phyloP scores from a whole-genome alignment of 2,797 vertebrate genomes.

The Babyrousa celebensis region DNA sequence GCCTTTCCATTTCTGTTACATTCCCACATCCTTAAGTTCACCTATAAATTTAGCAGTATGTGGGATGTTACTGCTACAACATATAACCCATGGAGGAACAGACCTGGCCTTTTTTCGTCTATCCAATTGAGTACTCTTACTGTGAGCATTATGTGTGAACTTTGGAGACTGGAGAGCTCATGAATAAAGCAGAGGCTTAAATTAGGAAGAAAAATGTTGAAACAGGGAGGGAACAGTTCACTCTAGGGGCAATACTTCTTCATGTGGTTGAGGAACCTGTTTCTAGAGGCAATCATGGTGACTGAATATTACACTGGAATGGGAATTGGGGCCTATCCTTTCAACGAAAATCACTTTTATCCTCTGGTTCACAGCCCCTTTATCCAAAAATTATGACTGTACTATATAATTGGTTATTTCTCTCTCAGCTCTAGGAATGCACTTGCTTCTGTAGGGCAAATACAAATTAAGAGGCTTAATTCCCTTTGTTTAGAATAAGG shows the following conservation, averaged over 20 bases:
- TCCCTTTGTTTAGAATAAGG: not conserved
- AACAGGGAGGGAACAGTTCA: not conserved
- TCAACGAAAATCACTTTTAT: not conserved
- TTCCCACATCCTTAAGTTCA: not conserved
- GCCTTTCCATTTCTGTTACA: not conserved
- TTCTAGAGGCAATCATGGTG: not conserved
- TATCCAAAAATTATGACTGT: not conserved
- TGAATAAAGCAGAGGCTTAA: not conserved
- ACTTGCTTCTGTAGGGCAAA: not conserved
- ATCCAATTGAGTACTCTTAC: not conserved
- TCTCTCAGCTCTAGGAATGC: not conserved
- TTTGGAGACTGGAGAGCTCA: not conserved
- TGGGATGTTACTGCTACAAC: not conserved
- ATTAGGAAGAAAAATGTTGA: not conserved
- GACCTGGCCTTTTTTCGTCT: not conserved
- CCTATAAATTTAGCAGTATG: not conserved
- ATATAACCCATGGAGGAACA: not conserved
- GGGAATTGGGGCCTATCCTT: not conserved
- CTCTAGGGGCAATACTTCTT: not conserved
- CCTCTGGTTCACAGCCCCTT: not conserved
- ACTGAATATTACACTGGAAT: not conserved
- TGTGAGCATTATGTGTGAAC: not conserved
- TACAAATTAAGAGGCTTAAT: not conserved
- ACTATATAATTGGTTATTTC: not conserved
- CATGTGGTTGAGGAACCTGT: not conserved